Conservation (phyloP, 92 coral and sea anemone species). For the Pocillopora grandis region DNA sequence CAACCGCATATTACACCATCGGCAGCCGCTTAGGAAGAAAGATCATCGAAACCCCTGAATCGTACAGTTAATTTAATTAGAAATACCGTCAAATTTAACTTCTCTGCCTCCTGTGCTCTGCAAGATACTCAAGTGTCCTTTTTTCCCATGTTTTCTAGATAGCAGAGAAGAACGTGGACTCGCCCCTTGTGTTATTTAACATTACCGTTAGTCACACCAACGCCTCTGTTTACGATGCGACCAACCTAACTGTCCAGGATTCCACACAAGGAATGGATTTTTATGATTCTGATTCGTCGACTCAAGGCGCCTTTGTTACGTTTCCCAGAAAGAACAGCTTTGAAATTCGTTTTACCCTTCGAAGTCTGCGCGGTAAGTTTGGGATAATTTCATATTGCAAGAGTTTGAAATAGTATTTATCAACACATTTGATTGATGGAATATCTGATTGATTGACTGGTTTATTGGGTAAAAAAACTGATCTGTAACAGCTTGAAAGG, state of each 20-base stretch:
- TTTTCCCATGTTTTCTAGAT: conserved; percentile 39
- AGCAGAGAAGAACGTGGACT: conserved; percentile 56
- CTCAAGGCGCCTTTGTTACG: conserved; percentile 48
- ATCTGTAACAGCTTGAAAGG: too few species aligned
- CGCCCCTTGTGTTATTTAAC: conserved; percentile 79
- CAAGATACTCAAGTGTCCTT: not conserved
- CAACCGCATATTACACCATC: too few species aligned
- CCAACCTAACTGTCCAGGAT: conserved; percentile 76
- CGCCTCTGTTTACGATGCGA: conserved; percentile 78
- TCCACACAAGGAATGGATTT: conserved; percentile 74
- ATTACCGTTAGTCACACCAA: conserved; percentile 79
- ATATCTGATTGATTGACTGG: too few species aligned
- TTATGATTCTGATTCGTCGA: conserved; percentile 64
- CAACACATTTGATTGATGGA: too few species aligned
- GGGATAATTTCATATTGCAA: too few species aligned
- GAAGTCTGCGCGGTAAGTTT: conserved; percentile 68
- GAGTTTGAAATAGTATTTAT: not conserved
- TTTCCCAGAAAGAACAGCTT: conserved; percentile 63
- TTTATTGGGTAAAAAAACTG: too few species aligned
- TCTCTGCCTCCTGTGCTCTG: not conserved
- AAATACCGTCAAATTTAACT: not conserved
- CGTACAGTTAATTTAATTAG: not conserved
- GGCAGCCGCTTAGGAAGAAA: too few species aligned
- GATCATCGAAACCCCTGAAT: not conserved
- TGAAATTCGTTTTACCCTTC: conserved; percentile 46